Evolutionary conservation across 2,113 vertebrate species (phyloP).

Genomic region (Rhizomys pruinosus): DNA sequence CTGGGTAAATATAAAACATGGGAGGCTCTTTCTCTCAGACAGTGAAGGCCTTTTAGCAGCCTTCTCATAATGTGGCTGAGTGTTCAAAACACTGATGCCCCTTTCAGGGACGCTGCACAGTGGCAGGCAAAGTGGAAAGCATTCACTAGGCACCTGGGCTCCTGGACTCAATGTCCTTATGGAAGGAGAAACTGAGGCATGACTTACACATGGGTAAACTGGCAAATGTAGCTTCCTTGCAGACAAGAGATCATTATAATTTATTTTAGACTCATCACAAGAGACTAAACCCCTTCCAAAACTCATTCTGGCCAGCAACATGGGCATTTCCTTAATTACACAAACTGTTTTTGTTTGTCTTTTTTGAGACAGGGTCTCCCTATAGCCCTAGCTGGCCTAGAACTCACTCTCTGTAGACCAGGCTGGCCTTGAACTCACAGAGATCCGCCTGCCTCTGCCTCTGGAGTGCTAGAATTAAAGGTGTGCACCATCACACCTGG

Average conservation of each 20-base stretch:
- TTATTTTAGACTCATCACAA: not conserved
- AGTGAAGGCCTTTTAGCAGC: slow-evolving; percentile 31
- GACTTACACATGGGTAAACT: not conserved
- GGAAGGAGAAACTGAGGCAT: slow-evolving; percentile 9
- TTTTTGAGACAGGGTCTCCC: no score
- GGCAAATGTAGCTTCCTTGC: not conserved
- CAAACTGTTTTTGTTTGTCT: no score
- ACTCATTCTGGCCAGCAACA: not conserved
- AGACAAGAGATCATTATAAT: not conserved
- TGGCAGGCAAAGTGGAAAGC: not conserved
- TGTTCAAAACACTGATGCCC: not conserved
- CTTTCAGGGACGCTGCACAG: not conserved
- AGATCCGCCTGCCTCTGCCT: no score
- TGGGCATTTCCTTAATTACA: not conserved
- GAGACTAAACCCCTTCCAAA: not conserved
- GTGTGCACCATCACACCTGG: no score
- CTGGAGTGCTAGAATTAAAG: no score
- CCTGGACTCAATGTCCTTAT: not conserved
- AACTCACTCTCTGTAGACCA: no score
- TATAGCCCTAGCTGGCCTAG: no score
- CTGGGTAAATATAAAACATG: no score
- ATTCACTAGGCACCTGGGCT: not conserved
- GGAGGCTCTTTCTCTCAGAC: slow-evolving; percentile 6
- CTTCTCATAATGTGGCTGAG: slow-evolving; percentile 7
- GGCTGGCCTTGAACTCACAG: no score